These are phyloP conservation scores for Idris sp. DNA, from an alignment of 1,140 invertebrate species.

Conservation along the genomic window DNA sequence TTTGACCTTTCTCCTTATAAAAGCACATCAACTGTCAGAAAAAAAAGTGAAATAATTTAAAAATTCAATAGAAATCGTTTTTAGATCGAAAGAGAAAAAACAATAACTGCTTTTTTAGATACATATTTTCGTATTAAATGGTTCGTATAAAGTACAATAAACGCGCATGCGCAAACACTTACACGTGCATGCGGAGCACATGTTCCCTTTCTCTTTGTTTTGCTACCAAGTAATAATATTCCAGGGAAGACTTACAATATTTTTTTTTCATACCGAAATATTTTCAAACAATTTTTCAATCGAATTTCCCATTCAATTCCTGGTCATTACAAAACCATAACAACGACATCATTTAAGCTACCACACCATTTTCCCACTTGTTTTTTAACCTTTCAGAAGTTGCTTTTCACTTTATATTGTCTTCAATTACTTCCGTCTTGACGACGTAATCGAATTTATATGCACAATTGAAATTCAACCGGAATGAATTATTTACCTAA, in stretches of 20 bases:
- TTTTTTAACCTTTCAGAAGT: conserved; percentile 20
- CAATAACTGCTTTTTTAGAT: too few relatives aligned
- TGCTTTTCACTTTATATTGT: conserved; percentile 52
- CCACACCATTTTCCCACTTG: conserved; percentile 7
- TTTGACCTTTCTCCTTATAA: conserved; percentile 6
- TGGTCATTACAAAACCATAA: conserved; percentile 25
- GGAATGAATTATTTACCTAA: conserved; percentile 40
- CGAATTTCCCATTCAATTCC: too few relatives aligned
- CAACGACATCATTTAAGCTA: conserved; percentile 18
- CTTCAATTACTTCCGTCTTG: conserved; percentile 55
- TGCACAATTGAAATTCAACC: conserved; percentile 37
- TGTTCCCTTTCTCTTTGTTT: conserved; percentile 57
- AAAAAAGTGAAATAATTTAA: too few relatives aligned
- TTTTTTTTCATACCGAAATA: too few relatives aligned
- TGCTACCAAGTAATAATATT: conserved; percentile 14
- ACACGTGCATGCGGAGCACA: conserved; percentile 45
- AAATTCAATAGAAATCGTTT: too few relatives aligned
- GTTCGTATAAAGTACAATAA: conserved; percentile 50
- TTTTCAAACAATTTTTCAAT: too few relatives aligned
- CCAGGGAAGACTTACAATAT: conserved; percentile 21
- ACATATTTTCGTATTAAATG: conserved; percentile 20
- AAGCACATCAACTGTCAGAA: conserved; percentile 3
- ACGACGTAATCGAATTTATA: conserved; percentile 43
- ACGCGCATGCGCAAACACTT: conserved; percentile 43
- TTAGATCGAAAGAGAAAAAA: too few relatives aligned